These are phyloP conservation scores for Avahi laniger DNA, from an alignment of 2,797 vertebrate species.

Conservation along the genomic window DNA sequence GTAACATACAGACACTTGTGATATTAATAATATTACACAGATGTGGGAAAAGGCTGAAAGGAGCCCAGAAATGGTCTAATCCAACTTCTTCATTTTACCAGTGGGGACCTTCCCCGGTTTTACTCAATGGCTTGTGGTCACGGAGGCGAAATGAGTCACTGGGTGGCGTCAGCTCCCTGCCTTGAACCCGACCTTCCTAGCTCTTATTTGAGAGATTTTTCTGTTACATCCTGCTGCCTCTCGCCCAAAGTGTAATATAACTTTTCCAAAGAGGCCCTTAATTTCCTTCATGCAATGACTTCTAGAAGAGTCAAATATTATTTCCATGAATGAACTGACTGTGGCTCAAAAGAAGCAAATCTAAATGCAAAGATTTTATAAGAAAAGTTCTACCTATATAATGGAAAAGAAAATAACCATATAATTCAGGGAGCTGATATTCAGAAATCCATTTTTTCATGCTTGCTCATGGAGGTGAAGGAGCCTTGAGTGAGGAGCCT, in stretches of 20 bases:
- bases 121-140: not conserved
- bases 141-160: not conserved
- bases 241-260: not conserved
- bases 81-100: not conserved
- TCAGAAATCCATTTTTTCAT: not conserved
- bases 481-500: not conserved
- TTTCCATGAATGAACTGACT: not conserved
- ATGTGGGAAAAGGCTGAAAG: not conserved
- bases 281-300: not conserved
- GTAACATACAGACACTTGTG: not conserved
- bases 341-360: constrained; percentile 21
- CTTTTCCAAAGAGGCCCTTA: not conserved
- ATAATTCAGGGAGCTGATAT: not conserved
- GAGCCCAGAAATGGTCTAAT: not conserved
- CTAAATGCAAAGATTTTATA: constrained; percentile 9
- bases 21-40: not conserved
- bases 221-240: not conserved
- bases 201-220: not conserved
- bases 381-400: not conserved
- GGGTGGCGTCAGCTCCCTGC: not conserved
- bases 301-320: constrained; percentile 4
- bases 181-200: not conserved
- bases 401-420: not conserved
- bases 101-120: not conserved
- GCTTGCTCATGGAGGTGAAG: not conserved